Evolutionary conservation across 2,113 vertebrate species (phyloP), one percentile per base, ranked within the genome.

Genomic region (Xerus inauris): DNA sequence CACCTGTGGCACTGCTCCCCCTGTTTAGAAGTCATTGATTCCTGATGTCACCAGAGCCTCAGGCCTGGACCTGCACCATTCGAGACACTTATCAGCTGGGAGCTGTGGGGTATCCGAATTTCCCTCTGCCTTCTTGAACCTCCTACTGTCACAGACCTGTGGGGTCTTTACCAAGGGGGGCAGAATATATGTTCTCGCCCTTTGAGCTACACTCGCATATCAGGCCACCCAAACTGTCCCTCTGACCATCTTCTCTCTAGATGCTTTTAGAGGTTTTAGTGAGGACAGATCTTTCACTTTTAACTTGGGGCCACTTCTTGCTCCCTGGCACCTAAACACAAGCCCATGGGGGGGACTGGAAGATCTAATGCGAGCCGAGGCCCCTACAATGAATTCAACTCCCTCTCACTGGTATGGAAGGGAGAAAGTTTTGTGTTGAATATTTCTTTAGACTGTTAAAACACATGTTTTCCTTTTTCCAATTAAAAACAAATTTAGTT

Each of bases 361-460:
- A 59, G 45, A 82, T 54, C 59, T 95, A 64, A 64, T 35, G 17
- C 40, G 38, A 86, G 69, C 5, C 47, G 64, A 35, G 45, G 51
- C 59, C 14, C 13, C 2, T 26, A 32, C 13, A 7, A 67, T 82
- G 69, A 67, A 65, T 30, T 83, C 35, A 65, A 12, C 20, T 22
- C 28, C 57, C 49, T 65, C 45, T 32, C 17, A 67, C 62, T 51
- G 32, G 80, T 35, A 69, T 71, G 47, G 30, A 59, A 77, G 1
- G 79, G 42, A 92, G 64, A 73, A 84, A 20, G 1, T 9, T 57
- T 72, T 93, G 13, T 26, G 54, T 19, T 54, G 45, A 82, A 38
- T 67, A 49, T 4, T 26, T 79, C 51, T 94, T 85, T 92, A 42
- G 80, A 91, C 49, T 91, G 9, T 88, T 95, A 91, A 83, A 69